A percentile compares a stretch with the other conserved stretches of the same genome.
Conservation (phyloP, 2,113 vertebrate species). For the Dolichotis patagonum region DNA sequence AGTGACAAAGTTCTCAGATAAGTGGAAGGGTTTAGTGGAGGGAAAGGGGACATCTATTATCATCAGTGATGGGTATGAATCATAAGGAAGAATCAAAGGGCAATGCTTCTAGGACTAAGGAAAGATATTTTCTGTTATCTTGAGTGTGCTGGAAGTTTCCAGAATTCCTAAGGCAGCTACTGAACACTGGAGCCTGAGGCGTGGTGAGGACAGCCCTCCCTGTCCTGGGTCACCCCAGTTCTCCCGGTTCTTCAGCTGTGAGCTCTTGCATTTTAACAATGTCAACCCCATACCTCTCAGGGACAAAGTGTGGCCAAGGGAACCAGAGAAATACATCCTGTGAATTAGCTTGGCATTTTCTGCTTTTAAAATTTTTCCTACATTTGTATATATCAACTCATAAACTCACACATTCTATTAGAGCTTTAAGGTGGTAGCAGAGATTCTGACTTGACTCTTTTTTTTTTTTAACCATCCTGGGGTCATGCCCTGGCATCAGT, state of each 20-base stretch:
- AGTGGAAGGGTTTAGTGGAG: not conserved
- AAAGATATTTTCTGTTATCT: not conserved
- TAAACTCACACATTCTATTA: not conserved
- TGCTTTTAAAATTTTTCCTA: not conserved
- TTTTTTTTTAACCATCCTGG: not conserved
- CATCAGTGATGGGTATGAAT: not conserved
- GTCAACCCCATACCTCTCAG: not conserved
- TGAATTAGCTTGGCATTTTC: not conserved
- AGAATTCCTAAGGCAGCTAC: not conserved
- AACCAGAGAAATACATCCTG: not conserved
- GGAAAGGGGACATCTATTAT: not conserved
- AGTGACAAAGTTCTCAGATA: not conserved
- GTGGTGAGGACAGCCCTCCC: not conserved
- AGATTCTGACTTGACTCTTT: not conserved
- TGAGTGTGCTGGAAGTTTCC: not conserved
- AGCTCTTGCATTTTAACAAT: not conserved
- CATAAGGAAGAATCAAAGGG: not conserved
- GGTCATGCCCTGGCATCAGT: not conserved
- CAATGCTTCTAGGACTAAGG: not conserved
- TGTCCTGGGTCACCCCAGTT: not conserved
- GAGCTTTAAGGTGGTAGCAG: not conserved
- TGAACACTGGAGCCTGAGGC: not conserved
- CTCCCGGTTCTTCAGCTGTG: not conserved
- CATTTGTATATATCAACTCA: not conserved
- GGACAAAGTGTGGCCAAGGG: not conserved